phyloP scores from a whole-genome alignment of 2,888 invertebrate species.

The Odontocolon sp. region DNA sequence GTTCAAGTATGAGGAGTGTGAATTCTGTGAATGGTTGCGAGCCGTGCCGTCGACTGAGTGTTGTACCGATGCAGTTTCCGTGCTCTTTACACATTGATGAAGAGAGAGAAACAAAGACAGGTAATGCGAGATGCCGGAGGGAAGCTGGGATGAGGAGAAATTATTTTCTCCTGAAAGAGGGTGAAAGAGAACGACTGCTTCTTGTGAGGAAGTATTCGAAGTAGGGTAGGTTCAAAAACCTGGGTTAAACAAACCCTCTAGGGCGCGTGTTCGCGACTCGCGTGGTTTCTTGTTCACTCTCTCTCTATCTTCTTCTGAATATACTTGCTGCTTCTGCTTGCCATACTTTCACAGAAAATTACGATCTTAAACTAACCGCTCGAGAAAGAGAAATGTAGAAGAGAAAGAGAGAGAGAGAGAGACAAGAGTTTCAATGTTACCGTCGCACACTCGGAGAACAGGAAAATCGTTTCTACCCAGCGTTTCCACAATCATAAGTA shows the following conservation, averaged over 20 bases:
- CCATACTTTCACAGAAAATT: constrained; percentile 35
- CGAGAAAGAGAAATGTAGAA: too few species aligned
- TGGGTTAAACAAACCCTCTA: constrained; percentile 65
- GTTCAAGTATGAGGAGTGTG: not conserved
- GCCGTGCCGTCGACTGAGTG: too few species aligned
- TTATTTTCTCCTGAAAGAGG: constrained; percentile 27
- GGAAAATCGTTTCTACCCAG: not conserved
- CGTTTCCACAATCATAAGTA: not conserved
- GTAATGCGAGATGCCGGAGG: not conserved
- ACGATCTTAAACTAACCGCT: constrained; percentile 31
- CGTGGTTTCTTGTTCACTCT: constrained; percentile 15
- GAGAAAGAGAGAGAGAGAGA: not conserved
- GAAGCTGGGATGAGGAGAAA: constrained; percentile 22
- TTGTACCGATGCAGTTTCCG: too few species aligned
- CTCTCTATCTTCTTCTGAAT: not conserved
- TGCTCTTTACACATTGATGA: too few species aligned
- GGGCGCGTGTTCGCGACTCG: constrained; percentile 40
- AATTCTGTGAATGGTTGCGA: not conserved
- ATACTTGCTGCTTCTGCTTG: not conserved
- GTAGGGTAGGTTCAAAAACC: constrained; percentile 52
- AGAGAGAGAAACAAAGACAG: too few species aligned
- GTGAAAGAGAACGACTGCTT: constrained; percentile 43
- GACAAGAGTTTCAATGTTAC: not conserved
- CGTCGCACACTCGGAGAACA: not conserved
- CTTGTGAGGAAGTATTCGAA: constrained; percentile 38